phyloP scores from a whole-genome alignment of 2,888 invertebrate genomes.

The Empis livida region DNA sequence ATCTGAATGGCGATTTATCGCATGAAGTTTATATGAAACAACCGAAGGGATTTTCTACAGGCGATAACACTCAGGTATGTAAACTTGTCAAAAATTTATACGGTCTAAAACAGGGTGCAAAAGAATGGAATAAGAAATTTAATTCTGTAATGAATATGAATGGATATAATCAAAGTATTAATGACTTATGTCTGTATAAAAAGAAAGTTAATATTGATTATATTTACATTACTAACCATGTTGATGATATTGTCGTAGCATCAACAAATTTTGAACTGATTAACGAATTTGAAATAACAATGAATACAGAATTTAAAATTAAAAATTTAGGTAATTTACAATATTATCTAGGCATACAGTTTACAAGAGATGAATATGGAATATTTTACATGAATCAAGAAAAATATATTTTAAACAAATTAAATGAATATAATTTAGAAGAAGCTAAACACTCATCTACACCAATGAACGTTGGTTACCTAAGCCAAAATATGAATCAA shows the following conservation, averaged over 20 bases:
- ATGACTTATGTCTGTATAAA: not conserved
- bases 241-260: not conserved
- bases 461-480: conserved; percentile 6
- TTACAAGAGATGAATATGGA: conserved; percentile 1
- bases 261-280: not conserved
- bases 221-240: not conserved
- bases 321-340: not conserved
- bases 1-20: not conserved
- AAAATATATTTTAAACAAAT: conserved; percentile 1
- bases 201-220: not conserved
- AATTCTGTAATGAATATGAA: not conserved
- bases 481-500: not conserved
- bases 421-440: conserved; percentile 1
- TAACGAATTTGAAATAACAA: not conserved
- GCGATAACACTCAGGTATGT: not conserved
- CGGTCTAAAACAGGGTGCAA: conserved; percentile 1
- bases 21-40: not conserved
- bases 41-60: not conserved
- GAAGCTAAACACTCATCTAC: conserved; percentile 3
- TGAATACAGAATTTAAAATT: not conserved
- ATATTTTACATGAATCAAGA: conserved; percentile 1
- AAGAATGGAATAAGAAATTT: conserved; percentile 1
- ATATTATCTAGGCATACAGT: not conserved
- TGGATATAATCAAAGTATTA: not conserved
- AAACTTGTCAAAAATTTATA: conserved; percentile 1